phyloP scores from a whole-genome alignment of 2,113 vertebrate species.

The Colossoma macropomum region DNA sequence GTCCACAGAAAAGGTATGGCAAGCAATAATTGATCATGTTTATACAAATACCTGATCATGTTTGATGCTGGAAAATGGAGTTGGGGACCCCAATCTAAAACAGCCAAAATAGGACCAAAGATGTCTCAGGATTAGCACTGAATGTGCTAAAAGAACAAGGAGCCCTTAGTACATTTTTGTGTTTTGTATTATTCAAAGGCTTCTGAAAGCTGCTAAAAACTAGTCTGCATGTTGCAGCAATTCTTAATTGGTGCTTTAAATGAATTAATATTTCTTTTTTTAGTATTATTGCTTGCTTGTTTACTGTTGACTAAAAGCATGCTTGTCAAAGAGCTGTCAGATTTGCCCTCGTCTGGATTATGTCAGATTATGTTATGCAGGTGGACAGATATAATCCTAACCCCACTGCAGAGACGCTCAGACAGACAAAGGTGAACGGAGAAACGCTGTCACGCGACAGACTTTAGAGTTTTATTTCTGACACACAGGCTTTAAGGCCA shows the following conservation, averaged over 20 bases:
- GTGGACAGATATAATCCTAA: constrained; percentile 63
- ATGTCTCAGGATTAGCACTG: too few relatives aligned
- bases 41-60: too few relatives aligned
- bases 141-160: too few relatives aligned
- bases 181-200: too few relatives aligned
- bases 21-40: neutral
- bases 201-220: too few relatives aligned
- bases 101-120: too few relatives aligned
- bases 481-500: neutral
- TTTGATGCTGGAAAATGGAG: too few relatives aligned
- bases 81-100: too few relatives aligned
- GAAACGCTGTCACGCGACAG: neutral
- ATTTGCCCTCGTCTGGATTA: constrained; percentile 47
- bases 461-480: neutral
- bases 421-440: constrained; percentile 20
- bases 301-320: neutral
- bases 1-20: constrained; percentile 61
- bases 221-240: neutral
- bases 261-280: neutral
- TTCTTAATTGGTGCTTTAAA: neutral
- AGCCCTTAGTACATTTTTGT: too few relatives aligned
- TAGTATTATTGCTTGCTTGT: neutral
- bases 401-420: constrained; percentile 52
- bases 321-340: neutral
- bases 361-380: constrained; percentile 31